Evolutionary conservation across 2,888 invertebrate genomes (phyloP).

Genomic region (Heteromurus nitidus): DNA sequence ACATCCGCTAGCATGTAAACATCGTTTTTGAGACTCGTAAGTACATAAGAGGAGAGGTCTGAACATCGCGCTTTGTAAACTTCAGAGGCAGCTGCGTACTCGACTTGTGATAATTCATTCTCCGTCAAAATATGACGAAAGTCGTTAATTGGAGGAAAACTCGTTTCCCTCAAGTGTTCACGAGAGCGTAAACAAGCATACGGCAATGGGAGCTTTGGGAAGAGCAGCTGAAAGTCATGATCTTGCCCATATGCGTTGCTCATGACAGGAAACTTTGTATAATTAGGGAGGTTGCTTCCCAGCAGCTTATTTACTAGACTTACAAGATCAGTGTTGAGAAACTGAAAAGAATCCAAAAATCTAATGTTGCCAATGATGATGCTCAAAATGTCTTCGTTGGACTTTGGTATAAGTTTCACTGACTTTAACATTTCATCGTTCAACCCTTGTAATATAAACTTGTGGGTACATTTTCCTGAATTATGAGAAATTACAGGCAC

Average conservation of each 20-base stretch:
- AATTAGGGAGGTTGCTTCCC: not conserved
- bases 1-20: not conserved
- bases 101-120: not conserved
- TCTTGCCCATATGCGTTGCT: not conserved
- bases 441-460: not conserved
- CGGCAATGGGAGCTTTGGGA: not conserved
- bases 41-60: not conserved
- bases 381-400: not conserved
- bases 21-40: not conserved
- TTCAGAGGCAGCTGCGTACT: not conserved
- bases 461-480: not conserved
- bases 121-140: not conserved
- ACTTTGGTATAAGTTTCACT: not conserved
- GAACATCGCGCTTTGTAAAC: not conserved
- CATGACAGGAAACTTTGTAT: not conserved
- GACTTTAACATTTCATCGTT: not conserved
- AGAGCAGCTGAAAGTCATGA: not conserved
- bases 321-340: not conserved
- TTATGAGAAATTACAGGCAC: not conserved
- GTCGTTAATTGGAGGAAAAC: not conserved
- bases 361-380: not conserved
- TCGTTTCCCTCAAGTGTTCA: not conserved
- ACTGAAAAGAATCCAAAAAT: not conserved
- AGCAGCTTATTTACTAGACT: not conserved
- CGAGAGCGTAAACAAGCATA: not conserved